Base-by-base conservation (phyloP, 2,797 vertebrate genomes). In the Cyprinodon diabolis region DNA sequence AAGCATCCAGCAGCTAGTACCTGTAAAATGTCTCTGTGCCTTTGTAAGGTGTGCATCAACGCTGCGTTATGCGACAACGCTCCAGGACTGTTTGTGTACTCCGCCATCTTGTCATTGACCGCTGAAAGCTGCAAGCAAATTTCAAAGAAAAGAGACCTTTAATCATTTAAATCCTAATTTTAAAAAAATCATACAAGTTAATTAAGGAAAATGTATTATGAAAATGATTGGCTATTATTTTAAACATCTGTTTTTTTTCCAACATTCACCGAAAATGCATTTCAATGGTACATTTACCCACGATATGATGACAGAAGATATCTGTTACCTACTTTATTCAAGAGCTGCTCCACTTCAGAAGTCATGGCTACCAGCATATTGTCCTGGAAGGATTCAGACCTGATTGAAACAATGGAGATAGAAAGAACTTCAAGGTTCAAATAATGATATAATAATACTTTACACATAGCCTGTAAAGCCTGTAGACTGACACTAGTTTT, bases 11-110 rank as follows among this genome's bases (percentile, higher is more conserved):
- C 51, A 25, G 1, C 4, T 11, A 40, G 68, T 86, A 98, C 97
- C 96, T 98, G 97, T 69, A 98, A 80, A 75, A 99, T 98, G 91
- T 98, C 97, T 92, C 97, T 94, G 75, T 98, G 98, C 82, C 98
- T 95, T 86, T 98, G 97, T 79, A 99, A 91, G 0, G 97, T 99
- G 86, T 99, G 97, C 97, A 98, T 97, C 80, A 98, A 84, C 0
- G 96, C 97, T 7, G 97, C 95, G 0, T 97, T 98, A 81, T 96
- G 95, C 11, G 96, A 96, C 0, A 95, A 95, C 62, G 95, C 94
- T 30, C 97, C 97, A 0, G 96, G 95, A 0, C 94, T 96, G 62
- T 93, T 96, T 66, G 94, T 95, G 77, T 97, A 97, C 70, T 98
- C 97, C 23, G 96, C 96, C 97, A 99, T 98, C 92, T 97, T 97